phyloP scores from a whole-genome alignment of 1,140 invertebrate genomes.

The Scaptomyza hsui region DNA sequence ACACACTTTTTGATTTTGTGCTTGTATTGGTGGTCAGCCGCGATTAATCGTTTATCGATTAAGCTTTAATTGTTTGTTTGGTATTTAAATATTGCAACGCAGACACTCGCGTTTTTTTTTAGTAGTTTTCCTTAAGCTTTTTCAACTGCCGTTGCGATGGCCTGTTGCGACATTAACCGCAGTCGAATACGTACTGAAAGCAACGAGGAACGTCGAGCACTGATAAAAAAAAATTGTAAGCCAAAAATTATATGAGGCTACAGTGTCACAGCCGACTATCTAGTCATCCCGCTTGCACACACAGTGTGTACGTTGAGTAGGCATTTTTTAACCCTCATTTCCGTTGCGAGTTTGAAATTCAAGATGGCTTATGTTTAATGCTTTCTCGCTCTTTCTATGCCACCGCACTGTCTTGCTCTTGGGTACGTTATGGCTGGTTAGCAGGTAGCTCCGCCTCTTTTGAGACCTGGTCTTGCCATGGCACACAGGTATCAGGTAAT shows the following conservation, averaged over 20 bases:
- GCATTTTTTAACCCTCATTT: conserved; percentile 67
- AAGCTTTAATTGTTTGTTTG: conserved; percentile 9
- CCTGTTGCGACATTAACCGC: conserved; percentile 64
- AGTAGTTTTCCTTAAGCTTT: neutral
- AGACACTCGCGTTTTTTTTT: conserved; percentile 23
- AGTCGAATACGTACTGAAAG: conserved; percentile 72
- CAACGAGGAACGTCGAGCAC: conserved; percentile 38
- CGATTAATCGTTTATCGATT: conserved; percentile 26
- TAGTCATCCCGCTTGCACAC: conserved; percentile 49
- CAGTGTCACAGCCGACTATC: neutral
- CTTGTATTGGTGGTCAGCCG: conserved; percentile 13
- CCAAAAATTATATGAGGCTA: conserved; percentile 10
- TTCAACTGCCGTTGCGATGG: conserved; percentile 60
- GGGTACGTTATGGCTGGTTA: conserved; percentile 48
- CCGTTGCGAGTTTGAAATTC: conserved; percentile 69
- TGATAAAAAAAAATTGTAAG: conserved; percentile 60
- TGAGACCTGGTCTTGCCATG: neutral
- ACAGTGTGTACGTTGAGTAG: neutral
- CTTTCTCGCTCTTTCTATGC: conserved; percentile 24
- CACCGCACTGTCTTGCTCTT: conserved; percentile 12
- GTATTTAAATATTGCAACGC: conserved; percentile 21
- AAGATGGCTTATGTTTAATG: conserved; percentile 65
- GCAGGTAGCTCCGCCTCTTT: conserved; percentile 54
- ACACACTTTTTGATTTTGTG: too few species aligned
- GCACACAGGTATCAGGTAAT: conserved; percentile 39